phyloP scores from a whole-genome alignment of 2,113 vertebrate species.

The Blennius ocellaris region DNA sequence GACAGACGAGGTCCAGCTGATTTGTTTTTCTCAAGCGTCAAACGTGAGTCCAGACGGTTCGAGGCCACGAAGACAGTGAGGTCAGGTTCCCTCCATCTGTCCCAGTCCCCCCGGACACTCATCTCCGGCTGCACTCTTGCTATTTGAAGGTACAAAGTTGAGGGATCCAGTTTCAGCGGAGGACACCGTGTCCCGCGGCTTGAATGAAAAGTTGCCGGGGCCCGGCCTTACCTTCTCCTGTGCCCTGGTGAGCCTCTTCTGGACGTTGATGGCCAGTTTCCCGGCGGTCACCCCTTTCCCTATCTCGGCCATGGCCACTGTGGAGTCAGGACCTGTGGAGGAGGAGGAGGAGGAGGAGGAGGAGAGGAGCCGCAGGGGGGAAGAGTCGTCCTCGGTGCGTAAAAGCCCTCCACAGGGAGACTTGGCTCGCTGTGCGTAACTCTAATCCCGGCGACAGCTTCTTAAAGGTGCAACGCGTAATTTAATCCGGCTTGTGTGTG shows the following conservation, averaged over 20 bases:
- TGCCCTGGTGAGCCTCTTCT: conserved; percentile 94
- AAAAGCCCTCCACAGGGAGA: conserved; percentile 40
- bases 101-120: neutral
- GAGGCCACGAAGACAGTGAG: neutral
- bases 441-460: conserved; percentile 70
- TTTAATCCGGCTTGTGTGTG: conserved; percentile 45
- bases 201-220: neutral
- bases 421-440: conserved; percentile 46
- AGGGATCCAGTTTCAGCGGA: conserved; percentile 46
- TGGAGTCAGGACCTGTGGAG: conserved; percentile 19
- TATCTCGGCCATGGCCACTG: conserved; percentile 90
- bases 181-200: conserved; percentile 36
- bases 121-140: neutral
- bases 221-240: conserved; percentile 92
- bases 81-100: neutral
- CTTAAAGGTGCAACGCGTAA: conserved; percentile 75
- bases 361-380: neutral
- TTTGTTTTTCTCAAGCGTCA: no score
- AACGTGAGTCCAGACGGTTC: no score
- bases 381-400: conserved; percentile 40
- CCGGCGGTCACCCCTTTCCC: conserved; percentile 95
- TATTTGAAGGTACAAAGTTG: neutral
- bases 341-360: conserved; percentile 12
- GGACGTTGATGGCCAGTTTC: conserved; percentile 94
- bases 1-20: no score